A percentile compares a stretch with the other conserved stretches of the same genome.
Conservation (phyloP, 2,888 invertebrate species). For the Minunthozetes semirufus region DNA sequence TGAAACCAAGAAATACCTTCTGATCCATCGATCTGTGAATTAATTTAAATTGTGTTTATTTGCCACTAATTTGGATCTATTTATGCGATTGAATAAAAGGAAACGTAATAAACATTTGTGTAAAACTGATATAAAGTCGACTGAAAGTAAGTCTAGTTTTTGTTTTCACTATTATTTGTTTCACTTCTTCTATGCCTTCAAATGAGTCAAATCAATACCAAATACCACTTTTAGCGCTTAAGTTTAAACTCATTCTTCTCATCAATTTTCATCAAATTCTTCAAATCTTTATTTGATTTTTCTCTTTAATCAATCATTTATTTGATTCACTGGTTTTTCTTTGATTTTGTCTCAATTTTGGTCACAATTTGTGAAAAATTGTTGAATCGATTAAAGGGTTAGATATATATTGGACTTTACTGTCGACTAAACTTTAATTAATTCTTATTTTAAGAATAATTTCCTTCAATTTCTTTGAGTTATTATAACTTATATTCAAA, state of each 20-base stretch:
- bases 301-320: not conserved
- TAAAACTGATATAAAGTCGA: conserved; percentile 7
- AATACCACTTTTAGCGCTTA: conserved; percentile 13
- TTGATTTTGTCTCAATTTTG: not conserved
- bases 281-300: not conserved
- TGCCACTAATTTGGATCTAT: not conserved
- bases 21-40: not conserved
- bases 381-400: conserved; percentile 2
- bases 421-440: not conserved
- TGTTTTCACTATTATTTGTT: not conserved
- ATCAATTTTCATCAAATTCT: not conserved
- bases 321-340: not conserved
- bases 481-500: not conserved
- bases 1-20: not conserved
- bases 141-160: conserved; percentile 29
- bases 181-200: not conserved
- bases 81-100: not conserved
- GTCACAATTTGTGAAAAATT: not conserved
- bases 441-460: not conserved
- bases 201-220: not conserved
- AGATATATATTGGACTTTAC: not conserved
- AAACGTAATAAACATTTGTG: not conserved
- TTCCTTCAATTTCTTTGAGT: not conserved
- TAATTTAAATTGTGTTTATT: not conserved
- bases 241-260: conserved; percentile 1